Evolutionary conservation across 2,888 invertebrate species (phyloP).

Genomic region (Phasia obesa): DNA sequence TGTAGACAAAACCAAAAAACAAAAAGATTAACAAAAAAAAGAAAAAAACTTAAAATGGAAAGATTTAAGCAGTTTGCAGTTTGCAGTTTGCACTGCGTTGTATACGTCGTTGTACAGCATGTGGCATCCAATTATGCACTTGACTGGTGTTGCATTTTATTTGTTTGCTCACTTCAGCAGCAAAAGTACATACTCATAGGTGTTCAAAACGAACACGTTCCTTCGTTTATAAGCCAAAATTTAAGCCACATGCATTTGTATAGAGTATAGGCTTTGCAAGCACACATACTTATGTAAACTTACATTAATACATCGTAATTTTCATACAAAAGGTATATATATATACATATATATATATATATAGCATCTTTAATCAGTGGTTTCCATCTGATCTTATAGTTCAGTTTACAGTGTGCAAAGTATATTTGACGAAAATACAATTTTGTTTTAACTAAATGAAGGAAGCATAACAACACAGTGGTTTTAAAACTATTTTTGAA

Average conservation of each 20-base stretch:
- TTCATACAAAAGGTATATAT: conserved; percentile 37
- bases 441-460: no score
- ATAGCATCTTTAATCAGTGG: conserved; percentile 29
- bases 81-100: neutral
- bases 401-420: conserved; percentile 20
- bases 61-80: conserved; percentile 54
- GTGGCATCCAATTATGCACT: conserved; percentile 71
- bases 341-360: no score
- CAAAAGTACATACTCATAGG: conserved; percentile 68
- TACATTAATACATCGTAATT: conserved; percentile 14
- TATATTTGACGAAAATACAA: neutral
- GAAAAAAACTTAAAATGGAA: conserved; percentile 24
- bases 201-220: conserved; percentile 41
- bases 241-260: neutral
- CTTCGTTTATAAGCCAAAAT: neutral
- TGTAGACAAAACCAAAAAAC: conserved; percentile 61
- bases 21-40: conserved; percentile 33
- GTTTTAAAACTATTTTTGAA: no score
- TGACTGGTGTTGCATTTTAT: conserved; percentile 71
- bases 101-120: conserved; percentile 56
- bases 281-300: neutral
- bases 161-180: conserved; percentile 70
- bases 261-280: neutral
- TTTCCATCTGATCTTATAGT: conserved; percentile 5
- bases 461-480: no score